phyloP scores from a whole-genome alignment of 2,113 vertebrate genomes.

The Urocitellus parryii region DNA sequence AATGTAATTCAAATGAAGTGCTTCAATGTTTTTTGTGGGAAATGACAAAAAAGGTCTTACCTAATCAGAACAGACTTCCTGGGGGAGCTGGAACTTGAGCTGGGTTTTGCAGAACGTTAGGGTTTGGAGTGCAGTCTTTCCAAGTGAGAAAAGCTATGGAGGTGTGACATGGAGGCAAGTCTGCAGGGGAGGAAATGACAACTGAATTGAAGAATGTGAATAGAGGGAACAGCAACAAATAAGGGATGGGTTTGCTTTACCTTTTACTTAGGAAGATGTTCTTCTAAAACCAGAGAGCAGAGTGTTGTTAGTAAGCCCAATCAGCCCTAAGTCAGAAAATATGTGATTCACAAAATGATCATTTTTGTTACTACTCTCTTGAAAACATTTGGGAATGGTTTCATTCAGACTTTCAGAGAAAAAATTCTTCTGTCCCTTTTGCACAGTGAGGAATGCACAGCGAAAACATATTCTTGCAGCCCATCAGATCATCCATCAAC shows the following conservation, averaged over 20 bases:
- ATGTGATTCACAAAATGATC: neutral
- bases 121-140: neutral
- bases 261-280: neutral
- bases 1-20: neutral
- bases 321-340: neutral
- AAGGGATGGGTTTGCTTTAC: neutral
- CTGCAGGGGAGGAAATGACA: neutral
- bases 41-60: neutral
- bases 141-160: neutral
- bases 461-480: constrained; percentile 91
- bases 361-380: neutral
- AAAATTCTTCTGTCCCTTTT: constrained; percentile 71
- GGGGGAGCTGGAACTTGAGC: neutral
- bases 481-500: constrained; percentile 88
- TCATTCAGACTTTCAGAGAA: constrained; percentile 38
- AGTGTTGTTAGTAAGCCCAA: neutral
- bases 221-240: neutral
- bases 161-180: neutral
- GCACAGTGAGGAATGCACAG: constrained; percentile 92
- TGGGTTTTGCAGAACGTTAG: neutral
- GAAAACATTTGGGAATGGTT: neutral
- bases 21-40: neutral
- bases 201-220: neutral
- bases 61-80: neutral
- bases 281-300: neutral